phyloP scores from a whole-genome alignment of 1,140 invertebrate genomes.

The Caenorhabditis inopinata region DNA sequence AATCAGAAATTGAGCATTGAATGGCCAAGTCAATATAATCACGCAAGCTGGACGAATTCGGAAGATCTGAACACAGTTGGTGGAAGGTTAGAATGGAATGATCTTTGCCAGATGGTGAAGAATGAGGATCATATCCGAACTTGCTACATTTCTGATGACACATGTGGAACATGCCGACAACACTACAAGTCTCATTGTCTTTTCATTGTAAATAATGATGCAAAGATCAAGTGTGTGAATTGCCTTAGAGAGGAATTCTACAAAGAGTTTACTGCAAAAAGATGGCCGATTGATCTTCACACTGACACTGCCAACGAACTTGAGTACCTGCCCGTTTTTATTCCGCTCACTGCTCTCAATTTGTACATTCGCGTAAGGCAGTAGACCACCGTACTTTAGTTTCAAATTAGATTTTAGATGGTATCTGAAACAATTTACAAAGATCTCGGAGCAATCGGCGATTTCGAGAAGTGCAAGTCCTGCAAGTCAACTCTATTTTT shows the following conservation, averaged over 20 bases:
- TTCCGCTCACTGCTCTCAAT: not conserved
- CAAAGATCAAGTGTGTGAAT: not conserved
- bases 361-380: conserved; percentile 8
- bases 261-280: not conserved
- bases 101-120: not conserved
- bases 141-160: not conserved
- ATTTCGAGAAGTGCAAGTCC: not conserved
- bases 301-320: not conserved
- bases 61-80: conserved; percentile 2
- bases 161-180: not conserved
- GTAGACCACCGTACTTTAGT: no score
- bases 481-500: not conserved
- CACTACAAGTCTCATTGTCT: not conserved
- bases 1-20: not conserved
- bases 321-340: not conserved
- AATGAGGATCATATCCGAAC: not conserved
- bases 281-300: not conserved
- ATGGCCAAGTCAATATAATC: not conserved
- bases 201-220: not conserved
- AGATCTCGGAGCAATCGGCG: not conserved
- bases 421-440: conserved; percentile 17
- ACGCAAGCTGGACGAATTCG: not conserved
- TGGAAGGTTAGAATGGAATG: not conserved
- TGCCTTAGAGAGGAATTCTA: not conserved
- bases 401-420: not conserved